These are phyloP conservation scores for Xestia c-nigrum DNA, from an alignment of 2,888 invertebrate genomes.

Conservation along the genomic window DNA sequence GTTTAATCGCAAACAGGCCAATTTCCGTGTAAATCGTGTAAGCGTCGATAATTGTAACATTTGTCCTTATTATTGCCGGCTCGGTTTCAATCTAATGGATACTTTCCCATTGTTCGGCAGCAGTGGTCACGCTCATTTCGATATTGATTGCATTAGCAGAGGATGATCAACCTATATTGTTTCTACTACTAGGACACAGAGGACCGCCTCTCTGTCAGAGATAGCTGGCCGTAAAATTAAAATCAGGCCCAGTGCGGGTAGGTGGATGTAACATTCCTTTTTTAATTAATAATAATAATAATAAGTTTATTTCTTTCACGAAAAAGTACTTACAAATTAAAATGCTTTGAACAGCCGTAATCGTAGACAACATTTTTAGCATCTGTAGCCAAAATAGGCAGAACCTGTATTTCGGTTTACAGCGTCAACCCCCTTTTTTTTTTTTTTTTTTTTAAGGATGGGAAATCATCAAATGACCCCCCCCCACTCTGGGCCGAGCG, in stretches of 20 bases:
- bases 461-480: too few species aligned
- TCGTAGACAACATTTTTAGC: too few species aligned
- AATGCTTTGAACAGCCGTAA: too few species aligned
- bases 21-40: conserved; percentile 80
- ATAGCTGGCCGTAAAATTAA: background rate
- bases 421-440: too few species aligned
- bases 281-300: too few species aligned
- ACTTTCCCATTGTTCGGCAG: conserved; percentile 64
- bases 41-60: conserved; percentile 83
- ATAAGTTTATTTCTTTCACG: too few species aligned
- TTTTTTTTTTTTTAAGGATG: too few species aligned
- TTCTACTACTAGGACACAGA: background rate
- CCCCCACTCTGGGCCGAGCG: too few species aligned
- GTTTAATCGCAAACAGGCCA: conserved; percentile 83
- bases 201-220: background rate
- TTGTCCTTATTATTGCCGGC: conserved; percentile 82
- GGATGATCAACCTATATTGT: background rate
- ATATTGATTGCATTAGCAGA: conserved; percentile 62
- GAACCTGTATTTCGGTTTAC: too few species aligned
- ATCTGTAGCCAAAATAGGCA: too few species aligned
- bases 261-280: background rate
- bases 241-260: background rate
- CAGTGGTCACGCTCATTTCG: conserved; percentile 68
- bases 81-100: conserved; percentile 69
- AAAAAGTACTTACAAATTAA: too few species aligned